Evolutionary conservation across 2,113 vertebrate species (phyloP), one percentile per base, ranked within the genome.

Genomic region (Gavialis gangeticus): DNA sequence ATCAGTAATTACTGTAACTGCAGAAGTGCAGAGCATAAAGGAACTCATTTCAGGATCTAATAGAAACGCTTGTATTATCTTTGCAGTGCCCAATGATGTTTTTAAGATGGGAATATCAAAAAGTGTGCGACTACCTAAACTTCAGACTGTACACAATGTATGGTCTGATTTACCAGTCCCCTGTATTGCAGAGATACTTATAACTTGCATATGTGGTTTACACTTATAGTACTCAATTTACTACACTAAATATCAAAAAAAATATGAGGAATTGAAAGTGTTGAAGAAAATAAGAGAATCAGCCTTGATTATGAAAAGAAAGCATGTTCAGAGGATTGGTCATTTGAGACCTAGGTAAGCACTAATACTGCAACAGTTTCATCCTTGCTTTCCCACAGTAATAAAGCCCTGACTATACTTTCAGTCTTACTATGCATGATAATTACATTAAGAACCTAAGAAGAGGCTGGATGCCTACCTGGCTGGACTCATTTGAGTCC

Each of bases 61-160:
- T 63, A 30, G 30, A 22, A 9, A 30, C 9, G 69, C n/a, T 18
- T 22, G 3, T 2, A 24, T 62, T 16, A 80, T 27, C 69, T 37
- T 19, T 25, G 14, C 71, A 62, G 12, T 21, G 12, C 15, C 73
- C 57, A 6, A 12, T 28, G 30, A 64, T 17, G 21, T 14, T 2
- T 75, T 66, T 16, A 27, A 34, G n/a, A 67, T 17, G 71, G n/a
- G 27, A 57, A 55, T 24, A 59, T 16, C 14, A 75, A 87, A 79
- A 21, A 62, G 21, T 16, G 28, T 27, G 17, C 21, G 27, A 10
- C 19, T 24, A 37, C 6, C 10, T 21, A 62, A 46, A 22, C 5
- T 6, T 34, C 27, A 60, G n/a, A 28, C 16, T 17, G 24, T 21
- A n/a, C 6, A 3, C 2, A 6, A 1, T 21, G 66, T 2, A 7